Evolutionary conservation across 1,140 invertebrate genomes (phyloP).

Genomic region (Drosophila ironensis): DNA sequence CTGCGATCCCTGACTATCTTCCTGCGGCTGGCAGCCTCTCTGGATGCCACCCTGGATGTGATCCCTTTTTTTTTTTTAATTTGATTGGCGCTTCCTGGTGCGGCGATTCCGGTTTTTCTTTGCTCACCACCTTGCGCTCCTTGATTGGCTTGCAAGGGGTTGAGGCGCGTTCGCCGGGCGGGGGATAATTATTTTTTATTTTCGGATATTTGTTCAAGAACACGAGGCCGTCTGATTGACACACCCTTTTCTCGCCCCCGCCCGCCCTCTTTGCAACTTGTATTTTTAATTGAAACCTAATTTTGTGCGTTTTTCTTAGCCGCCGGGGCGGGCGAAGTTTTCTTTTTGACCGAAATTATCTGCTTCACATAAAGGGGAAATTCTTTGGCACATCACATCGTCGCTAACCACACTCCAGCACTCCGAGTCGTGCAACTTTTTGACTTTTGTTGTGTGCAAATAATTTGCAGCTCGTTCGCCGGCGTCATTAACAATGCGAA

Average conservation of each 20-base stretch:
- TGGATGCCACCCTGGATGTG: conserved; percentile 26
- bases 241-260: not conserved
- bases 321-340: not conserved
- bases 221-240: not conserved
- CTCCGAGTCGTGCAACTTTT: conserved; percentile 38
- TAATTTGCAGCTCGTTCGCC: conserved; percentile 75
- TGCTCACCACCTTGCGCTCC: conserved; percentile 38
- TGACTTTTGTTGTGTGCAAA: conserved; percentile 77
- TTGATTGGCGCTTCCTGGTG: conserved; percentile 62
- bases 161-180: not conserved
- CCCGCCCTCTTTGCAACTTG: not conserved
- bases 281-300: conserved; percentile 35
- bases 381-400: not conserved
- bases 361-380: not conserved
- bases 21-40: too few species aligned
- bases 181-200: conserved; percentile 64
- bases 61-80: conserved; percentile 45
- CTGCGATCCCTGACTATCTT: too few species aligned
- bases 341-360: not conserved
- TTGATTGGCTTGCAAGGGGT: conserved; percentile 53
- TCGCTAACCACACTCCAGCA: conserved; percentile 22
- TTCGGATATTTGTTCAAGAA: conserved; percentile 58
- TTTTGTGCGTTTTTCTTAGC: conserved; percentile 12
- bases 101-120: conserved; percentile 57
- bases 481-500: conserved; percentile 72